A percentile compares a stretch with the other conserved stretches of the same genome.
These are phyloP conservation scores for Rambutsinella grinnellia DNA, from an alignment of 2,888 invertebrate genomes.

Conservation along the genomic window DNA sequence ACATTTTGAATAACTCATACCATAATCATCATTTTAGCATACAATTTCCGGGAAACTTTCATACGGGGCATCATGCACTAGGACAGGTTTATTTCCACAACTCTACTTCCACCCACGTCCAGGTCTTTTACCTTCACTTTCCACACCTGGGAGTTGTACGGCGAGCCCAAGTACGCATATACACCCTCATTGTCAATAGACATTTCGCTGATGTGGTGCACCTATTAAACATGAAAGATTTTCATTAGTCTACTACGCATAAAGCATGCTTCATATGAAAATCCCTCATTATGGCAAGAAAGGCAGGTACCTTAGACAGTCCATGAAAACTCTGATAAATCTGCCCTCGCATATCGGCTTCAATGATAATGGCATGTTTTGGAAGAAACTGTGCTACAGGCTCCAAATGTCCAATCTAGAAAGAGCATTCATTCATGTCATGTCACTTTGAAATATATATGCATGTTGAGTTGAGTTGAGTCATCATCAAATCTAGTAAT, in stretches of 20 bases:
- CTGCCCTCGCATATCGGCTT: conserved; percentile 80
- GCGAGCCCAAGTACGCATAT: conserved; percentile 64
- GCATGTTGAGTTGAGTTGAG: too few species aligned
- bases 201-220: conserved; percentile 64
- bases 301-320: conserved; percentile 66
- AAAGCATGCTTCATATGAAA: too few species aligned
- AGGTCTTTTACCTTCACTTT: conserved; percentile 53
- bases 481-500: too few species aligned
- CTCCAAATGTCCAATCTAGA: conserved; percentile 78
- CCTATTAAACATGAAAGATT: conserved; percentile 49
- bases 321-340: conserved; percentile 79
- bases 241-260: too few species aligned
- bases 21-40: not conserved
- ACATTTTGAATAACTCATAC: not conserved
- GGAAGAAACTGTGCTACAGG: conserved; percentile 70
- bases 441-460: too few species aligned
- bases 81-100: conserved; percentile 54
- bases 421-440: conserved; percentile 51
- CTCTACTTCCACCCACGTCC: conserved; percentile 19
- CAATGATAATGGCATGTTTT: conserved; percentile 74
- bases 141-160: conserved; percentile 64
- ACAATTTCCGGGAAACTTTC: not conserved
- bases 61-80: not conserved
- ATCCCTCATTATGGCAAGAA: too few species aligned
- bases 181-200: conserved; percentile 58